phyloP scores from a whole-genome alignment of 2,113 vertebrate species.

The Smithornis capensis region DNA sequence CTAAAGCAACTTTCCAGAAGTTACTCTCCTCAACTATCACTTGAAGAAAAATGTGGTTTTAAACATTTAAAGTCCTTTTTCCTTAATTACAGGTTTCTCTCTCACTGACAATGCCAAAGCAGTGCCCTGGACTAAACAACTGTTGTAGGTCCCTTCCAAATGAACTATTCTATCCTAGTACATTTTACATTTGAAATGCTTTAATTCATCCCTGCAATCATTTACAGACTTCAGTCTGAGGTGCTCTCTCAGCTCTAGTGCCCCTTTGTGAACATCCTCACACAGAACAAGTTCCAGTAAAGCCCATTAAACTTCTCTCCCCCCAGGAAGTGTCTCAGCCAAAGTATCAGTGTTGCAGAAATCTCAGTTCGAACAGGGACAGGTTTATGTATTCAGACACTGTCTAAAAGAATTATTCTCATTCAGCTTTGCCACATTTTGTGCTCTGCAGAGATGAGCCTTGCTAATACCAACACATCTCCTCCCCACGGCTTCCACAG shows the following conservation, averaged over 20 bases:
- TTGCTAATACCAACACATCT: not conserved
- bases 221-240: not conserved
- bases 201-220: not conserved
- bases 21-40: not conserved
- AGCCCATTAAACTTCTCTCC: not conserved
- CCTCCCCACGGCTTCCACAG: not conserved
- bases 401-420: not conserved
- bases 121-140: not conserved
- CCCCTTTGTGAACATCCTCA: not conserved
- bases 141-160: not conserved
- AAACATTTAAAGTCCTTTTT: not conserved
- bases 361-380: not conserved
- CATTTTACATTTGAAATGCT: not conserved
- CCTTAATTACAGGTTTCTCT: not conserved
- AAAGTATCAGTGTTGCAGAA: not conserved
- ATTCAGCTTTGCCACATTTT: not conserved
- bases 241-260: not conserved
- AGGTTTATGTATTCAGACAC: not conserved
- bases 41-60: not conserved
- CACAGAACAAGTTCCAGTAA: not conserved
- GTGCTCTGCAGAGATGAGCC: not conserved
- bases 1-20: not conserved
- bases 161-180: not conserved
- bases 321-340: not conserved
- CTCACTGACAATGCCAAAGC: not conserved